Conservation (phyloP, 2,113 vertebrate species). For the Gymnocephalus cernua region DNA sequence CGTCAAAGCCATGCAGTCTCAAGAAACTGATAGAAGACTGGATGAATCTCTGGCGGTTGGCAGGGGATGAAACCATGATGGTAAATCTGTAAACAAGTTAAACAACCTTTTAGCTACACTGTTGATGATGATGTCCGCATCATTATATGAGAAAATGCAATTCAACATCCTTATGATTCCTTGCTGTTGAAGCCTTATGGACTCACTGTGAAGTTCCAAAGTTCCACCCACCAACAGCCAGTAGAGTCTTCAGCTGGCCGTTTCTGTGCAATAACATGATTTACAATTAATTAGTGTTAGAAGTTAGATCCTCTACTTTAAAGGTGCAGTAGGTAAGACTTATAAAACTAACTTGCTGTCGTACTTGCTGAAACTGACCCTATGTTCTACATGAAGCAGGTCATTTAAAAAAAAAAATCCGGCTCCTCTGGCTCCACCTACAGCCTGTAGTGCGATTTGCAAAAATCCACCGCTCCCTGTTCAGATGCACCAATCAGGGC, state of each 20-base stretch:
- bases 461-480: too few species aligned
- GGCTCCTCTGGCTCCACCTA: too few species aligned
- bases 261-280: slow-evolving; percentile 78
- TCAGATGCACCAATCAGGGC: too few species aligned
- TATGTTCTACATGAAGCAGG: too few species aligned
- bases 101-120: background rate
- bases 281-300: background rate
- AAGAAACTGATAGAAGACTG: slow-evolving; percentile 81
- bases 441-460: too few species aligned
- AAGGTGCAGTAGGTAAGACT: too few species aligned
- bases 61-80: slow-evolving; percentile 65
- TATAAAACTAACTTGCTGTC: too few species aligned
- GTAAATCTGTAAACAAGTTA: slow-evolving; percentile 42
- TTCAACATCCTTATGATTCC: slow-evolving; percentile 38
- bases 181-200: slow-evolving; percentile 51
- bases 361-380: too few species aligned
- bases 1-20: slow-evolving; percentile 80
- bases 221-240: slow-evolving; percentile 88
- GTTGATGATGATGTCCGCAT: background rate
- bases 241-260: slow-evolving; percentile 84
- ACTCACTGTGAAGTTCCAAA: slow-evolving; percentile 81
- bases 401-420: too few species aligned
- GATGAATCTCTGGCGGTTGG: slow-evolving; percentile 78
- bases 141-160: background rate
- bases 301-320: background rate